Evolutionary conservation across 2,113 vertebrate genomes (phyloP).

Genomic region (Uropsilus gracilis): DNA sequence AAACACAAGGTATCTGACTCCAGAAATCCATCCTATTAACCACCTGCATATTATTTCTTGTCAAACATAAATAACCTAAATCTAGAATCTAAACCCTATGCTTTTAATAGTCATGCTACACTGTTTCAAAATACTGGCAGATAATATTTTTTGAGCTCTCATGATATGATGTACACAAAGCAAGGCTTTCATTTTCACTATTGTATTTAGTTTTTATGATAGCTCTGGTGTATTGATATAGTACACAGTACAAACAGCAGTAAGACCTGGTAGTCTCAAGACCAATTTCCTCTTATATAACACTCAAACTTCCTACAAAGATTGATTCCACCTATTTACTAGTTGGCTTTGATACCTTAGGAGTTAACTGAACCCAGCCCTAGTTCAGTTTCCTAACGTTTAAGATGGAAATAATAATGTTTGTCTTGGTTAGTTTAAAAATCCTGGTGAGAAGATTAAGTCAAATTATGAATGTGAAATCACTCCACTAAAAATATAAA

Average conservation of each 20-base stretch:
- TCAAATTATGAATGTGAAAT: neutral
- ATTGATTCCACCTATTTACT: neutral
- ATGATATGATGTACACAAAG: neutral
- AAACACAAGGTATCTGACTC: neutral
- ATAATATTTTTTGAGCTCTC: neutral
- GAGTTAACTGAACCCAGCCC: neutral
- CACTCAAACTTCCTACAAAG: neutral
- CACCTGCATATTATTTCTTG: neutral
- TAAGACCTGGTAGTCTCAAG: neutral
- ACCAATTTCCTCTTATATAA: neutral
- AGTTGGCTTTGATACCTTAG: neutral
- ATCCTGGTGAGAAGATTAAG: neutral
- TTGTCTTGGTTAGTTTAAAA: neutral
- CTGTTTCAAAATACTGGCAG: neutral
- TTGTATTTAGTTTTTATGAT: slow-evolving; percentile 7
- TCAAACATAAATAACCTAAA: neutral
- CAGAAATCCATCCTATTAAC: no score
- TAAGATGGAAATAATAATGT: neutral
- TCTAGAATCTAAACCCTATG: neutral
- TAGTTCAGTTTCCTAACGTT: neutral
- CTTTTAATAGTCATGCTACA: neutral
- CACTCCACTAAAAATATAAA: neutral
- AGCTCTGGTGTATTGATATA: neutral
- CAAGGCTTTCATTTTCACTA: neutral
- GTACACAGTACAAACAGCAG: neutral